Base-by-base conservation (phyloP, 2,797 vertebrate species). In the Adrianichthys oophorus region DNA sequence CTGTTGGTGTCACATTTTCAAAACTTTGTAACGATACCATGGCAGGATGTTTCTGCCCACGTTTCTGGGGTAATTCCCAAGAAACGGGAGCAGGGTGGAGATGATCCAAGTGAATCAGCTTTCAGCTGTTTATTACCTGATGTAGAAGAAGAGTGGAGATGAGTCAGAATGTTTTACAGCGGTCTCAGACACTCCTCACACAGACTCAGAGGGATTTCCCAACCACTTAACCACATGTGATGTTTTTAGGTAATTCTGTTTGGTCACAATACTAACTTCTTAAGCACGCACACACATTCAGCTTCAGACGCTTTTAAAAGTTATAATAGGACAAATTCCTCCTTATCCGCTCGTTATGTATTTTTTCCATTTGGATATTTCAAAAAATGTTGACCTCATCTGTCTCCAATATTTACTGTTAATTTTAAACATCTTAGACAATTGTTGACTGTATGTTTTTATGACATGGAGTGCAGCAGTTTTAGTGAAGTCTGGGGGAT, bases 181-280 rank as follows among this genome's bases (percentile, higher is more conserved):
- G 43, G 46, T 60, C 12, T 64, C 57, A 51, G 52, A 63, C 56
- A 17, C 21, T 46, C 40, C 26, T 29, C 13, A 62, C 23, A 45
- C n/a, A 1, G 18, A 54, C 49, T 52, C 57, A 5, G 47, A 79
- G 85, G 83, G 78, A 61, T 78, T 85, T 78, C 87, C 78, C 75
- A 68, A 81, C 78, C 79, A 67, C 79, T 53, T 53, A 42, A 72
- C 76, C 56, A 55, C 44, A 60, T 59, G 12, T 23, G 48, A 64
- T 51, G 37, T 65, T 77, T 76, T 17, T 37, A 24, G 52, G 72
- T 59, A 41, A 59, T 57, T 73, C 47, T 46, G 2, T 74, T 23
- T 44, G 62, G 48, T 56, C 42, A 19, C 4, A 59, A 40, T 12
- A n/a, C 24, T 21, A 46, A 44, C 16, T 46, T 41, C 40, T 43